phyloP scores from a whole-genome alignment of 2,797 vertebrate genomes.

The Bovichtus variegatus region DNA sequence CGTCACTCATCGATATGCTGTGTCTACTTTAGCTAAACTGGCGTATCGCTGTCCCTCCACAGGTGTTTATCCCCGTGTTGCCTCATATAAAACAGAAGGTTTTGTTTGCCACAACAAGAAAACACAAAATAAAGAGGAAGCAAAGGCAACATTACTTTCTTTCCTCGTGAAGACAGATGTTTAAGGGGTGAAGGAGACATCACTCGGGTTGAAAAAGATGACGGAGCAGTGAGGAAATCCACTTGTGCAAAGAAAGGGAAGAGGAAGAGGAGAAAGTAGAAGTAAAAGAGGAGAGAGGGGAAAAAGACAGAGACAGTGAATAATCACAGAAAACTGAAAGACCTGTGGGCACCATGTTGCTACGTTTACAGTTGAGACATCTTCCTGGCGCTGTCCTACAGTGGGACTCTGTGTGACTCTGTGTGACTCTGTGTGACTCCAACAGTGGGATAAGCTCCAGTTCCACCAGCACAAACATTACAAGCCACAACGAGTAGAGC shows the following conservation, averaged over 20 bases:
- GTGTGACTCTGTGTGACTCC: too few relatives aligned
- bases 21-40: not conserved
- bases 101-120: constrained; percentile 58
- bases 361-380: constrained; percentile 14
- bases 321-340: not conserved
- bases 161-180: not conserved
- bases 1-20: too few relatives aligned
- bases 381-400: not conserved
- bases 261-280: not conserved
- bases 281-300: constrained; percentile 8
- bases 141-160: constrained; percentile 3
- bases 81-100: too few relatives aligned
- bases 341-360: not conserved
- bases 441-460: not conserved
- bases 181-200: constrained; percentile 14
- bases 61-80: constrained; percentile 2
- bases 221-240: constrained; percentile 2
- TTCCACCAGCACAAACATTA: not conserved
- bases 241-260: constrained; percentile 7
- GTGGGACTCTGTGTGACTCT: not conserved
- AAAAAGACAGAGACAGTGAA: not conserved
- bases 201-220: constrained; percentile 38
- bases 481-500: not conserved
- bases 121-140: constrained; percentile 38
- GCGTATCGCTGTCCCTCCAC: not conserved